A percentile compares a stretch with the other conserved stretches of the same genome.
phyloP scores from a whole-genome alignment of 2,888 invertebrate species.

The Papilio gigon region DNA sequence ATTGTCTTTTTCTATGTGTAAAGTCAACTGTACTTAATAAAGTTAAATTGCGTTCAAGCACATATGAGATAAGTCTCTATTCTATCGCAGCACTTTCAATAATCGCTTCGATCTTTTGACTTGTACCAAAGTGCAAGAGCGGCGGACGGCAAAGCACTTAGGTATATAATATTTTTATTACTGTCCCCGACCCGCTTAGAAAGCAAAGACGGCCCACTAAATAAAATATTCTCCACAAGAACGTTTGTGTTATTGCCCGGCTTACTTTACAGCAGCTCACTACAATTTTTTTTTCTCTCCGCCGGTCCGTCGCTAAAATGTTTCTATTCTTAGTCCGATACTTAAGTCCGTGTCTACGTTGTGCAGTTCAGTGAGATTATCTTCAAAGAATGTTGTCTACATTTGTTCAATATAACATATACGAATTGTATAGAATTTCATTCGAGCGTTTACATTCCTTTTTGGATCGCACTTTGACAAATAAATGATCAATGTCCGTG shows the following conservation, averaged over 20 bases:
- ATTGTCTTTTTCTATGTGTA: too few species aligned
- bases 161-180: conserved; percentile 77
- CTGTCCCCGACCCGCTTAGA: conserved; percentile 61
- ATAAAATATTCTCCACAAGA: conserved; percentile 72
- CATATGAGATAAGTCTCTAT: too few species aligned
- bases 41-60: too few species aligned
- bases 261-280: conserved; percentile 47
- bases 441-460: neutral
- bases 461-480: neutral
- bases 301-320: conserved; percentile 52
- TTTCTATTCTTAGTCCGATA: conserved; percentile 49
- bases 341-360: conserved; percentile 26
- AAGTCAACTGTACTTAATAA: too few species aligned
- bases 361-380: conserved; percentile 16
- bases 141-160: conserved; percentile 56
- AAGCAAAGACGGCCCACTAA: conserved; percentile 69
- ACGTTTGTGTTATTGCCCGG: conserved; percentile 61
- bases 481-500: too few species aligned
- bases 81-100: too few species aligned
- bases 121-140: conserved; percentile 14
- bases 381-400: neutral
- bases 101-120: conserved; percentile 8
- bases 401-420: neutral
- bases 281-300: conserved; percentile 53
- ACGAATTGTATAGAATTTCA: neutral